Evolutionary conservation across 37 sponge, comb jelly and placozoan genomes (phyloP), one percentile per base, ranked within the genome.

Genomic region (Aplysina aerophoba): DNA sequence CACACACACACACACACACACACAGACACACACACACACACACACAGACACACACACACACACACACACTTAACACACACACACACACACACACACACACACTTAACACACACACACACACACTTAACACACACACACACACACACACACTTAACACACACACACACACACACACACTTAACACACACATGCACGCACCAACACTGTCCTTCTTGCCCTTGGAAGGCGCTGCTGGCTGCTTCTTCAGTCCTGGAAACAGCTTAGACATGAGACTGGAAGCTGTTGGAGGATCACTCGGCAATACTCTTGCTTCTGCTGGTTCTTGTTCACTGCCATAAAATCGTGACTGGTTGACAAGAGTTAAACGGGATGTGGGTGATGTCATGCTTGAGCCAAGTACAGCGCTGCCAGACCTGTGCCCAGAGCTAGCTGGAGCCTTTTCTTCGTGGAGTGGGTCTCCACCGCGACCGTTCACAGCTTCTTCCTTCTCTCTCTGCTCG

Each of bases 261-360:
- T 88, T 94, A 39, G 88, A 36, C 27, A 94, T 78, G 31, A 94
- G 89, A 1, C 85, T 80, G 22, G 94, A 91, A 20, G 92, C 79
- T 28, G 94, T 89, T n/a, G 88, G 88, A 14, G 66, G 30, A 2
- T 37, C 68, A 1, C 22, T 2, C 20, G 39, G 20, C 28, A 69
- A 30, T 1, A n/a, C 33, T 12, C 4, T n/a, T 71, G 31, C 20
- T 31, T 33, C 30, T 3, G 73, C 35, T 35, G 2, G 37, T 6
- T 15, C 73, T 34, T 27, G 37, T 5, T 19, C 30, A n/a, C 78
- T 54, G 4, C 34, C 34, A 6, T n/a, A 35, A 1, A 34, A 35
- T 44, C 8, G 50, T 44, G 50, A 44, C 50, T 44, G 50, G 50
- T 44, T 44, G 50, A 44, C 50, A 44, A 44, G 50, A 44, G 50